Conservation (phyloP, 1,140 invertebrate species). For the Cyphomyrmex costatus region DNA sequence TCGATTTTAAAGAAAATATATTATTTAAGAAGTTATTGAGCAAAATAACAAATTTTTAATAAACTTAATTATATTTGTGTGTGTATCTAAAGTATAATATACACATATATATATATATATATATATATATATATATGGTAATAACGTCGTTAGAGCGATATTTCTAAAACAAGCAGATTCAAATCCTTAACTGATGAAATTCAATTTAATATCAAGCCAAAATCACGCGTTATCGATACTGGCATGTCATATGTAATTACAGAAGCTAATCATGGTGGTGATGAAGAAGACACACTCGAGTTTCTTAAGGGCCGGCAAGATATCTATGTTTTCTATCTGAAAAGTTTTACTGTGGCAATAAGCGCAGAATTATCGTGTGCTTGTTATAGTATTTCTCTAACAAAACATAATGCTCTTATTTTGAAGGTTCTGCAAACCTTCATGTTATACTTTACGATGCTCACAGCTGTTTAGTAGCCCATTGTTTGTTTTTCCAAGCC, state of each 20-base stretch:
- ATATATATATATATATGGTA: no score
- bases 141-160: conserved; percentile 83
- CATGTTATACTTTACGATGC: conserved; percentile 46
- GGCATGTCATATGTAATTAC: not conserved
- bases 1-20: no score
- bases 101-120: no score
- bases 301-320: conserved; percentile 25
- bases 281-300: conserved; percentile 8
- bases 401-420: not conserved
- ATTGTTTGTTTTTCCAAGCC: no score
- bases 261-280: conserved; percentile 2
- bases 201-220: conserved; percentile 70
- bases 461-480: not conserved
- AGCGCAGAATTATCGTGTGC: not conserved
- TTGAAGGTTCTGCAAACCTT: conserved; percentile 27
- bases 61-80: conserved; percentile 86
- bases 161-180: conserved; percentile 64
- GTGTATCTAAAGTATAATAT: conserved; percentile 81
- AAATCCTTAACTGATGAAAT: conserved; percentile 19
- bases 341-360: conserved; percentile 22
- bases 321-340: conserved; percentile 33
- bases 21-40: no score
- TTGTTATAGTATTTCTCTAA: not conserved
- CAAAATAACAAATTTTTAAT: conserved; percentile 33
- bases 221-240: conserved; percentile 63